Evolutionary conservation across 2,113 vertebrate species (phyloP), one percentile per base, ranked within the genome.

Genomic region (Rousettus leschenaultii): DNA sequence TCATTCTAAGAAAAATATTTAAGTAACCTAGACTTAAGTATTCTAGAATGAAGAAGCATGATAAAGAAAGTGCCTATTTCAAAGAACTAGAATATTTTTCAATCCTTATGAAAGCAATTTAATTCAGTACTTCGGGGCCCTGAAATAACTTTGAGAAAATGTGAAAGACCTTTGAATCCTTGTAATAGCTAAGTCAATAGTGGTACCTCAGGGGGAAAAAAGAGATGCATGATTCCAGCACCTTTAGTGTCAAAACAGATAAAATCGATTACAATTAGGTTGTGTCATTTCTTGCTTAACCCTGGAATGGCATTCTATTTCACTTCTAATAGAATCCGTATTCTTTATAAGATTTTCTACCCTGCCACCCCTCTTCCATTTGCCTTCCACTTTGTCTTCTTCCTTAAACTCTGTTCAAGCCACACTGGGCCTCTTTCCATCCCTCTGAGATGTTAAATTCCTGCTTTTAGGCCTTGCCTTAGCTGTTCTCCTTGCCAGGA

Each of bases 1-100:
- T 57, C 82, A 71, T 88, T 63, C 40, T 1, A 66, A 48, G 53
- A 86, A 82, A 96, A 95, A 86, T 38, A 68, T 66, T 51, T 89
- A 95, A 79, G 51, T 70, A 91, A 15, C 48, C 28, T 71, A 59
- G 43, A 90, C 19, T 59, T 80, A 89, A 84, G 48, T 65, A 79
- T 84, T 95, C 24, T 73, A 71, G 43, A 89, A 78, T 66, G 59
- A 95, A 68, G 61, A 92, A 77, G 16, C 13, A 63, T 38, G 30
- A 80, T 30, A 89, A 79, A 66, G 75, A 65, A 66, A 80, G 21
- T 18, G 21, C 22, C 28, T 40, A 59, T 92, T 94, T 77, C 66
- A 71, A 63, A 79, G 1, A 86, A 33, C 19, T 53, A 35, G 53
- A 35, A n/a, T 71, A 55, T 55, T 74, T 87, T 85, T 80, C 43